Evolutionary conservation across 1,140 invertebrate genomes (phyloP).

Genomic region (Muscidifurax raptorellus): DNA sequence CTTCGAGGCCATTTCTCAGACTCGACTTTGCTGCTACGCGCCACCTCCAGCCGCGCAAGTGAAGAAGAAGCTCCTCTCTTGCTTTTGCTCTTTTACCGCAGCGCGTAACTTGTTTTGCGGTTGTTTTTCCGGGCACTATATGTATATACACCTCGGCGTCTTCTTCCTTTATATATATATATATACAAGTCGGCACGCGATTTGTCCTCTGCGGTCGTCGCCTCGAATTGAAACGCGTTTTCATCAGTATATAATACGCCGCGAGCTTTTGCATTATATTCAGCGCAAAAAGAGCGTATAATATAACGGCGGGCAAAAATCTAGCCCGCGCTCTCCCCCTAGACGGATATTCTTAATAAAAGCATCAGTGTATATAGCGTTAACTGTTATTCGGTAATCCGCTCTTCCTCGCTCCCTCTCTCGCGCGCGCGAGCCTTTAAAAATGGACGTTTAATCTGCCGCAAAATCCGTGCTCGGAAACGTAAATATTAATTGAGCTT

Average conservation of each 20-base stretch:
- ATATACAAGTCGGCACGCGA: not conserved
- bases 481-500: slow-evolving; percentile 35
- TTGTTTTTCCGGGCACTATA: not conserved
- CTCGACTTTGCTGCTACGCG: not conserved
- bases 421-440: not conserved
- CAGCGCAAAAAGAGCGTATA: not conserved
- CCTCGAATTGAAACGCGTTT: not conserved
- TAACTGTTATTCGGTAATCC: not conserved
- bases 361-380: not conserved
- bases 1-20: not conserved
- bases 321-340: too few species aligned
- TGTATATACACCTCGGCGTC: too few species aligned
- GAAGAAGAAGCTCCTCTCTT: not conserved
- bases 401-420: not conserved
- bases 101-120: not conserved
- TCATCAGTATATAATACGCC: too few species aligned
- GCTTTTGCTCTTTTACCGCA: not conserved
- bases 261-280: not conserved
- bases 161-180: not conserved
- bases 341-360: too few species aligned
- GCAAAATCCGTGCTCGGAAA: not conserved
- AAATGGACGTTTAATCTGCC: slow-evolving; percentile 8
- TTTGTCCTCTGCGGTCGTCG: not conserved
- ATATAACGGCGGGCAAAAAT: too few species aligned
- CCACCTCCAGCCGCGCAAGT: too few species aligned